Evolutionary conservation across 1,140 invertebrate genomes (phyloP).

Genomic region (Drosophila watanabei): DNA sequence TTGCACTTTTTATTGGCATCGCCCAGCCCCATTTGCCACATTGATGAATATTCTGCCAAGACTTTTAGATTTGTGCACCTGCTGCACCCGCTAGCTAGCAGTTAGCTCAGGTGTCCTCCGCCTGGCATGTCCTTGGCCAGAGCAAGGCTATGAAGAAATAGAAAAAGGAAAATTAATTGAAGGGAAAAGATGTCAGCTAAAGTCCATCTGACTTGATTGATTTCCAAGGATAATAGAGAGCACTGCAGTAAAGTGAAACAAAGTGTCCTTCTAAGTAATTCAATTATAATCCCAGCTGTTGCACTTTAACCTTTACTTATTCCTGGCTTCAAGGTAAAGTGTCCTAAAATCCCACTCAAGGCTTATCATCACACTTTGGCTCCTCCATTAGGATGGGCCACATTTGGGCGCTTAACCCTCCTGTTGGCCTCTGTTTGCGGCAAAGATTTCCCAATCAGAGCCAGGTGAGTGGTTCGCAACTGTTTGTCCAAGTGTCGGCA

Average conservation of each 20-base stretch:
- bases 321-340: background rate
- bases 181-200: background rate
- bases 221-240: background rate
- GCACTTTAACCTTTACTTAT: background rate
- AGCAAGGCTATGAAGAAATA: background rate
- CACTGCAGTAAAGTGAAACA: background rate
- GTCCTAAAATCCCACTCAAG: constrained; percentile 5
- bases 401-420: constrained; percentile 20
- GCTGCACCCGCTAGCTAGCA: background rate
- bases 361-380: constrained; percentile 1
- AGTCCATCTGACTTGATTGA: background rate
- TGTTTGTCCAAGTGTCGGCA: constrained; percentile 22
- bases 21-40: constrained; percentile 53
- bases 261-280: background rate
- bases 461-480: constrained; percentile 30
- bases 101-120: constrained; percentile 5
- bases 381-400: constrained; percentile 20
- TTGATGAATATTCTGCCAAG: constrained; percentile 55
- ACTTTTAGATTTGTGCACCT: constrained; percentile 49
- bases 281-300: background rate
- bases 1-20: constrained; percentile 52
- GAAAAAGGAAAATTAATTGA: background rate
- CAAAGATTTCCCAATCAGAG: constrained; percentile 45
- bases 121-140: constrained; percentile 9
- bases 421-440: constrained; percentile 24